Evolutionary conservation across 2,113 vertebrate species (phyloP).

Genomic region (Hypocryptadius cinnamomeus): DNA sequence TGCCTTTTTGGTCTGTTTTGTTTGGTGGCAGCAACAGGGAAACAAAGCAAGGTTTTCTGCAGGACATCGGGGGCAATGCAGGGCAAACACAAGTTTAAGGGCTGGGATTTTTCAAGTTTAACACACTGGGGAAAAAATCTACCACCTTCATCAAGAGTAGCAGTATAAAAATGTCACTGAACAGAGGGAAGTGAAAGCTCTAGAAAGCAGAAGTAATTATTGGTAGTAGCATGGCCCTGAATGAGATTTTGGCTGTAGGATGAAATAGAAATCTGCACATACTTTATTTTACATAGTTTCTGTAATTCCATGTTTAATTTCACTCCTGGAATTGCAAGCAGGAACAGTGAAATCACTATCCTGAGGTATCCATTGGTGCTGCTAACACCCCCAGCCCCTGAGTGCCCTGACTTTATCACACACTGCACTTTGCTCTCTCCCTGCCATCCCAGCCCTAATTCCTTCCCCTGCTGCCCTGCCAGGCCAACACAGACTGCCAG

Average conservation of each 20-base stretch:
- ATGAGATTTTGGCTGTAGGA: neutral
- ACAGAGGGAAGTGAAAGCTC: neutral
- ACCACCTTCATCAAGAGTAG: neutral
- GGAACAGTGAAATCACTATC: neutral
- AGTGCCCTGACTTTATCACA: no score
- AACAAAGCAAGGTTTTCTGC: neutral
- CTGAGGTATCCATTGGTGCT: neutral
- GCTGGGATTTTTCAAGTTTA: neutral
- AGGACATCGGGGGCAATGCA: neutral
- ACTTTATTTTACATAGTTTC: neutral
- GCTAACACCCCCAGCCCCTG: no score
- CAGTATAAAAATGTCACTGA: neutral
- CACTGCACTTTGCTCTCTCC: neutral
- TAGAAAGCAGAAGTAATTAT: neutral
- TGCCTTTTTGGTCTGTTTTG: neutral
- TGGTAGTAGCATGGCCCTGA: neutral
- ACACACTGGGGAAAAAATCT: neutral
- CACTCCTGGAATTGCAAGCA: neutral
- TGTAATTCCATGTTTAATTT: neutral
- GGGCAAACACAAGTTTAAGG: neutral
- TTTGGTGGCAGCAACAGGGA: neutral
- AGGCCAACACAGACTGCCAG: accelerated
- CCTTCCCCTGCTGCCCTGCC: neutral
- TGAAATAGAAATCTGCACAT: neutral
- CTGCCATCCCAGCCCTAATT: accelerated